These are phyloP conservation scores for Enteromius anoplus DNA, from an alignment of 2,797 vertebrate genomes.

Conservation along the genomic window DNA sequence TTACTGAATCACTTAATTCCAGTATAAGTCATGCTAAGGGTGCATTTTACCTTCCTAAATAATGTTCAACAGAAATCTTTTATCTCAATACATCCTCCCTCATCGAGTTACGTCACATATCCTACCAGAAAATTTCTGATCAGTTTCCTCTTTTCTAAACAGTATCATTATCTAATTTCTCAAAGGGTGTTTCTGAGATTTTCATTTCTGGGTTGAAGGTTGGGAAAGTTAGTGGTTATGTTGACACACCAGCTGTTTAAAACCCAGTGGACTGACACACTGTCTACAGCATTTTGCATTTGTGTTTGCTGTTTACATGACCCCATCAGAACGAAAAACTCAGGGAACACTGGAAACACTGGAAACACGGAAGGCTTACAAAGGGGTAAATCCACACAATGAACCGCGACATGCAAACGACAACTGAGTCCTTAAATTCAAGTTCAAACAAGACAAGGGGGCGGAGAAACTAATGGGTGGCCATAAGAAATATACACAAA, in stretches of 20 bases:
- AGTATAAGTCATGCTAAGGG: not conserved
- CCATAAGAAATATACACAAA: too few relatives aligned
- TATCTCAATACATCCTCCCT: not conserved
- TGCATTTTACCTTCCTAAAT: not conserved
- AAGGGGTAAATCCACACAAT: too few relatives aligned
- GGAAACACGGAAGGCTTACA: too few relatives aligned
- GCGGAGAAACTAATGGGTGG: too few relatives aligned
- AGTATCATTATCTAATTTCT: not conserved
- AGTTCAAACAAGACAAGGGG: too few relatives aligned
- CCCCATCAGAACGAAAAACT: not conserved
- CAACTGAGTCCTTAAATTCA: too few relatives aligned
- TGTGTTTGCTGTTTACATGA: not conserved
- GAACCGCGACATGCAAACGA: too few relatives aligned
- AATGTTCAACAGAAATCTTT: not conserved
- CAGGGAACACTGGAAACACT: too few relatives aligned
- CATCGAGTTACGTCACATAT: not conserved
- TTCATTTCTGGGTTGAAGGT: not conserved
- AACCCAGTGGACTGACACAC: not conserved
- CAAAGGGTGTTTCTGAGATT: not conserved
- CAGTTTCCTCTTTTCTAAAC: not conserved
- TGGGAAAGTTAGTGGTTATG: not conserved
- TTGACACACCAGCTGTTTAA: not conserved
- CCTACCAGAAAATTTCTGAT: not conserved
- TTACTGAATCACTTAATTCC: conserved; percentile 1
- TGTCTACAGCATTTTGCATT: not conserved